These are phyloP conservation scores for Rhyacophila evoluta DNA, from an alignment of 2,888 invertebrate genomes.

Conservation along the genomic window DNA sequence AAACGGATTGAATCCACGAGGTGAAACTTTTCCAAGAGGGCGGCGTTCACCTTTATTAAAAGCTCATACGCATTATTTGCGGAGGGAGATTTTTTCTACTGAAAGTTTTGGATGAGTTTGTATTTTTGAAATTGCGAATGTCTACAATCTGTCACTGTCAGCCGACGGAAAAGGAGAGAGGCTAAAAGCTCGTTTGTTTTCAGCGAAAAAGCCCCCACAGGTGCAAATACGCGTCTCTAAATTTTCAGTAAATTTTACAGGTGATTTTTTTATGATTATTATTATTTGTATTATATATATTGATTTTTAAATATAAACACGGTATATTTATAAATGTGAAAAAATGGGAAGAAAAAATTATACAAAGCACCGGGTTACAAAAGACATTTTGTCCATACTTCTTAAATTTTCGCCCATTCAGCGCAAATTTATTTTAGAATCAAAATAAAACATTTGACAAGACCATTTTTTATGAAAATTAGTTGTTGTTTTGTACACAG, in stretches of 20 bases:
- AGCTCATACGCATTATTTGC: neutral
- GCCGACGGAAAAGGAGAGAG: neutral
- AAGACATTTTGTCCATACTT: no score
- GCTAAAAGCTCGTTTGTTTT: neutral
- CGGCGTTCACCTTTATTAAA: constrained; percentile 23
- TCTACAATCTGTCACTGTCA: constrained; percentile 24
- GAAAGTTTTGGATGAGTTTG: constrained; percentile 17
- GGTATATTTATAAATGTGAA: no score
- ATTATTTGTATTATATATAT: no score
- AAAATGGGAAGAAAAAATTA: no score
- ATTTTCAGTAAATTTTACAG: neutral
- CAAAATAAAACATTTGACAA: no score
- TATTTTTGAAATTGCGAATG: constrained; percentile 19
- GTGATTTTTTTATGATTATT: no score
- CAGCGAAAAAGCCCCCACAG: neutral
- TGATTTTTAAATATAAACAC: no score
- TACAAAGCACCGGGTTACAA: no score
- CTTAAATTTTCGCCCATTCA: no score
- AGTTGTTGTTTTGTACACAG: no score
- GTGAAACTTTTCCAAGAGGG: neutral
- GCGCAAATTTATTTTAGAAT: no score
- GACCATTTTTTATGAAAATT: no score
- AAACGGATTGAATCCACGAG: constrained; percentile 3
- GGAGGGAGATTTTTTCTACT: neutral
- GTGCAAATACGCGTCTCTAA: neutral